phyloP scores from a whole-genome alignment of 2,113 vertebrate genomes.

The Platycercus adscitus region DNA sequence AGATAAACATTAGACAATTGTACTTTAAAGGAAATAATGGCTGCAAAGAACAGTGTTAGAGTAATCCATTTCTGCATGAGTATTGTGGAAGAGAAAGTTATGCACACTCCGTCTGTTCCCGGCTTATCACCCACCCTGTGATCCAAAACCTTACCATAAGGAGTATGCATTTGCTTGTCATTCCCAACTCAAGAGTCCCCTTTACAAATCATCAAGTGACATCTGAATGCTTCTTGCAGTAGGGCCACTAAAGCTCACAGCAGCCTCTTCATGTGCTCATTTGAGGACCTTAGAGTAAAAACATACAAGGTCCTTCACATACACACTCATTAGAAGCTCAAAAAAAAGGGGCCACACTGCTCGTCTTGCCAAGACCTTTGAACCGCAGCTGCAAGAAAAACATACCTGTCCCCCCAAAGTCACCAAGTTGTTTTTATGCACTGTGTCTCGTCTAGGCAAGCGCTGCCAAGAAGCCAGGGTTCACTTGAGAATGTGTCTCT shows the following conservation, averaged over 20 bases:
- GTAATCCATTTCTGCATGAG: constrained; percentile 86
- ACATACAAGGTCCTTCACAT: constrained; percentile 87
- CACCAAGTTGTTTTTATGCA: constrained; percentile 86
- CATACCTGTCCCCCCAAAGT: constrained; percentile 86
- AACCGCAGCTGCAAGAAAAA: constrained; percentile 89
- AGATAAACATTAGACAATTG: constrained; percentile 92
- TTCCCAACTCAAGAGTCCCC: constrained; percentile 93
- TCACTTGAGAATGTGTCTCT: constrained; percentile 96
- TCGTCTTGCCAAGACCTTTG: constrained; percentile 99
- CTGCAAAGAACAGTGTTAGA: constrained; percentile 89
- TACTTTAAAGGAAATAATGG: constrained; percentile 77
- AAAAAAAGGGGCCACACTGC: constrained; percentile 96
- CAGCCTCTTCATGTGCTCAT: constrained; percentile 94
- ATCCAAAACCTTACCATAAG: constrained; percentile 87
- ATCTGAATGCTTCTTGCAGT: constrained; percentile 99
- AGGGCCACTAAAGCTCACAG: constrained; percentile 95
- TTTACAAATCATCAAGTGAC: constrained; percentile 99
- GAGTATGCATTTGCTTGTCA: constrained; percentile 95
- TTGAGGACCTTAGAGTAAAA: constrained; percentile 91
- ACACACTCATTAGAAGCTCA: constrained; percentile 92
- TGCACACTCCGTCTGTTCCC: constrained; percentile 83
- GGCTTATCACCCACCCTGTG: constrained; percentile 76
- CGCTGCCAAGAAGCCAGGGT: constrained; percentile 97
- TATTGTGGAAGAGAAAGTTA: constrained; percentile 83
- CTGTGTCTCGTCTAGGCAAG: constrained; percentile 97